Conservation (phyloP, 2,888 invertebrate genomes). For the Drosophila basisetae region DNA sequence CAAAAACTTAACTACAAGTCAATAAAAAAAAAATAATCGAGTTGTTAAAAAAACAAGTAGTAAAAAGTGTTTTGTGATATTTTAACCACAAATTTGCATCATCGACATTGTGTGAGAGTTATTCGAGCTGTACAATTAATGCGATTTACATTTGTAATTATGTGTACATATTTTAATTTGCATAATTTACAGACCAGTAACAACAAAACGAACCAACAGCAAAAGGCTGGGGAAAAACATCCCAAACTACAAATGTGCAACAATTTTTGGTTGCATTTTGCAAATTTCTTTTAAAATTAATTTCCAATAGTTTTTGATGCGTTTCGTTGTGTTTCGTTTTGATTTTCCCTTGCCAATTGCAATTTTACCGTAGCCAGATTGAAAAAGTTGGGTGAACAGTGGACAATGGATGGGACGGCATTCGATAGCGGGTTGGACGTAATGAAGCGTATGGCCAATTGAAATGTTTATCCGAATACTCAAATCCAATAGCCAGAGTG, state of each 20-base stretch:
- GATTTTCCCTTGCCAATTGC: slow-evolving; percentile 33
- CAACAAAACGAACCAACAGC: background rate
- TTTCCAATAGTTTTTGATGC: slow-evolving; percentile 59
- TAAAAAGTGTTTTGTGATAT: slow-evolving; percentile 52
- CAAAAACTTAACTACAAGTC: background rate
- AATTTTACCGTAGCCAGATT: slow-evolving; percentile 58
- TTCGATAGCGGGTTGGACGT: slow-evolving; percentile 47
- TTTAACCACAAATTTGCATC: slow-evolving; percentile 71
- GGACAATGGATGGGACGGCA: slow-evolving; percentile 3
- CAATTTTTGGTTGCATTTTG: slow-evolving; percentile 46
- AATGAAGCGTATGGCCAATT: slow-evolving; percentile 76
- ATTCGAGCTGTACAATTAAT: slow-evolving; percentile 66
- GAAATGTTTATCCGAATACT: slow-evolving; percentile 77
- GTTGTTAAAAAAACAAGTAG: slow-evolving; percentile 16
- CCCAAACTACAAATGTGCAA: slow-evolving; percentile 18
- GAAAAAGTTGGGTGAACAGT: slow-evolving; percentile 64
- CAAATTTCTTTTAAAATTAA: slow-evolving; percentile 68
- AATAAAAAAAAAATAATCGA: slow-evolving; percentile 28
- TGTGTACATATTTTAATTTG: slow-evolving; percentile 79
- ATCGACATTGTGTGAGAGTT: slow-evolving; percentile 57
- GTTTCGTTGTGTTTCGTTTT: slow-evolving; percentile 18
- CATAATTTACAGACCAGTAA: slow-evolving; percentile 61
- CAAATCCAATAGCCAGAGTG: slow-evolving; percentile 72
- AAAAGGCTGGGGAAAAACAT: background rate
- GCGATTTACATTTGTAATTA: slow-evolving; percentile 78